Conservation (phyloP, 2,888 invertebrate genomes). For the Diarsia dahlii region DNA sequence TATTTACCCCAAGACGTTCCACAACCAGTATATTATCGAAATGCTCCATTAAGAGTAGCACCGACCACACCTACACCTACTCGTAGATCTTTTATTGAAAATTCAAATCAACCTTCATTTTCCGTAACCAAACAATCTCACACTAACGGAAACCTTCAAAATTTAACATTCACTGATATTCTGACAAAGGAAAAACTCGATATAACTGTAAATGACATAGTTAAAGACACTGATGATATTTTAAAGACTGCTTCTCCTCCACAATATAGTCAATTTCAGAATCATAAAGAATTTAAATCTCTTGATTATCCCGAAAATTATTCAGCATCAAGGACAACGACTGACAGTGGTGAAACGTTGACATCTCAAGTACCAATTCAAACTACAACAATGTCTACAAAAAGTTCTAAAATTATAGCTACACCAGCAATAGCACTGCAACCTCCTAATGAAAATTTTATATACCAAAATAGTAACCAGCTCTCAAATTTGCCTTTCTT, state of each 20-base stretch:
- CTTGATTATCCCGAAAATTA: conserved; percentile 74
- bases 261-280: conserved; percentile 71
- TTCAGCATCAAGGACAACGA: conserved; percentile 69
- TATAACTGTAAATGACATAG: conserved; percentile 83
- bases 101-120: conserved; percentile 68
- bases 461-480: conserved; percentile 75
- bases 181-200: conserved; percentile 86
- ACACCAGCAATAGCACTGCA: conserved; percentile 78
- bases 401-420: conserved; percentile 76
- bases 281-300: conserved; percentile 70
- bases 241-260: conserved; percentile 78
- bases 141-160: conserved; percentile 75
- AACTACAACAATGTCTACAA: conserved; percentile 68
- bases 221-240: conserved; percentile 82
- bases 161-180: conserved; percentile 83
- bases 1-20: conserved; percentile 76
- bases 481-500: conserved; percentile 82
- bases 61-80: conserved; percentile 72
- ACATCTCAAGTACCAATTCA: conserved; percentile 74
- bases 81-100: conserved; percentile 60
- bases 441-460: conserved; percentile 77
- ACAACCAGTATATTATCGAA: conserved; percentile 72
- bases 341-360: conserved; percentile 79
- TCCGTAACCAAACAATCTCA: conserved; percentile 71
- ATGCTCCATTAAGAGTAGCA: conserved; percentile 69